These are phyloP conservation scores for Varanus komodoensis DNA, from an alignment of 2,113 vertebrate genomes.

Conservation along the genomic window DNA sequence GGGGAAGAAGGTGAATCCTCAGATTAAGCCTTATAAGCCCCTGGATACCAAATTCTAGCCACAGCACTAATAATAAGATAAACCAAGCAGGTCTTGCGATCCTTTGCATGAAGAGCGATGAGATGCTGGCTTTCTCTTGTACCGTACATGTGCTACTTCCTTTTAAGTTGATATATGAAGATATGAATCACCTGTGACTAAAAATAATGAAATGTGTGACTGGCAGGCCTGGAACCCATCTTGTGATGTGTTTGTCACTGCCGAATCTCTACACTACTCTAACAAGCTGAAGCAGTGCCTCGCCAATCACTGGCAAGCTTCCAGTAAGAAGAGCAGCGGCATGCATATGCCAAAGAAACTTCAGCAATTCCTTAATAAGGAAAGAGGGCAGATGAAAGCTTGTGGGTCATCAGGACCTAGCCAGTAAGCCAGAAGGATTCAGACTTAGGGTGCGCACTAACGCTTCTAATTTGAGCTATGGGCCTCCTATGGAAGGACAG, in stretches of 20 bases:
- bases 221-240: accelerated
- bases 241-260: neutral
- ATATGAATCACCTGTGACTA: slow-evolving; percentile 40
- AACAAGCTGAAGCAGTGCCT: slow-evolving; percentile 33
- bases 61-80: slow-evolving; percentile 1
- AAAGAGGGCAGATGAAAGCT: neutral
- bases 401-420: neutral
- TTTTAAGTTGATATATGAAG: slow-evolving; percentile 13
- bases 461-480: neutral
- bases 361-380: accelerated
- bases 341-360: neutral
- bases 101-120: slow-evolving; percentile 11
- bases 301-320: accelerated
- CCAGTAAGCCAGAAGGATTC: neutral
- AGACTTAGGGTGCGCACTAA: neutral
- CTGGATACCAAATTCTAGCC: neutral
- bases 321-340: slow-evolving; percentile 18
- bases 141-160: neutral
- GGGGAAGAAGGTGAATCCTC: neutral
- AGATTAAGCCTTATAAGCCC: neutral
- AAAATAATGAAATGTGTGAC: accelerated
- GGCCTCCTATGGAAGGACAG: neutral
- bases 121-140: neutral
- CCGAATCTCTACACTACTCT: slow-evolving; percentile 13
- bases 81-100: slow-evolving; percentile 30